Conservation (phyloP, 2,797 vertebrate species). For the Anomalospiza imberbis region DNA sequence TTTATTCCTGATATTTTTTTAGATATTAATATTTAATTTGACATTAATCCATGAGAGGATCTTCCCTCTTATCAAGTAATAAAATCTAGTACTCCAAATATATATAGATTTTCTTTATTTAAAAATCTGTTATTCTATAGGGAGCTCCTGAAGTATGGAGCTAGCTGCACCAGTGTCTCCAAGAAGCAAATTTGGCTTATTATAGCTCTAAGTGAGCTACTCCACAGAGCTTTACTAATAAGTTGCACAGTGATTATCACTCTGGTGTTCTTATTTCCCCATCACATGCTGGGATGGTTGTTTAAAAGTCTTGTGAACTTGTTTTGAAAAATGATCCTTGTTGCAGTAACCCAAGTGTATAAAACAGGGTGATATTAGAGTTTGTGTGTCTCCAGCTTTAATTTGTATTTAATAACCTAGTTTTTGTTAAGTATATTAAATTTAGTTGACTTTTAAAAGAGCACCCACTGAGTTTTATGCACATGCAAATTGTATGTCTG, state of each 20-base stretch:
- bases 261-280: constrained; percentile 12
- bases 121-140: background rate
- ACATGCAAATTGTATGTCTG: constrained; percentile 56
- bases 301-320: constrained; percentile 39
- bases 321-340: constrained; percentile 46
- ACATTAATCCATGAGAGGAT: background rate
- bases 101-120: background rate
- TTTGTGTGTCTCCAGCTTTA: constrained; percentile 40
- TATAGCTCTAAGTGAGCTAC: background rate
- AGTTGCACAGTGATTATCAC: constrained; percentile 33
- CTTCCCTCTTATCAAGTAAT: background rate
- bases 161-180: background rate
- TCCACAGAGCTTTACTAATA: constrained; percentile 38
- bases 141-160: background rate
- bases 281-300: constrained; percentile 38
- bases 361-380: constrained; percentile 11
- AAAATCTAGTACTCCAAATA: background rate
- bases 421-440: constrained; percentile 64
- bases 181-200: background rate
- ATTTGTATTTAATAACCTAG: constrained; percentile 54
- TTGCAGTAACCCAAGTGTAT: constrained; percentile 6
- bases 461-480: constrained; percentile 53
- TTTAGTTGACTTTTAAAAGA: constrained; percentile 44
- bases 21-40: background rate
- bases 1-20: background rate